Evolutionary conservation across 1,140 invertebrate species (phyloP), one percentile per base, ranked within the genome.

Genomic region (Campoletis sonorensis): DNA sequence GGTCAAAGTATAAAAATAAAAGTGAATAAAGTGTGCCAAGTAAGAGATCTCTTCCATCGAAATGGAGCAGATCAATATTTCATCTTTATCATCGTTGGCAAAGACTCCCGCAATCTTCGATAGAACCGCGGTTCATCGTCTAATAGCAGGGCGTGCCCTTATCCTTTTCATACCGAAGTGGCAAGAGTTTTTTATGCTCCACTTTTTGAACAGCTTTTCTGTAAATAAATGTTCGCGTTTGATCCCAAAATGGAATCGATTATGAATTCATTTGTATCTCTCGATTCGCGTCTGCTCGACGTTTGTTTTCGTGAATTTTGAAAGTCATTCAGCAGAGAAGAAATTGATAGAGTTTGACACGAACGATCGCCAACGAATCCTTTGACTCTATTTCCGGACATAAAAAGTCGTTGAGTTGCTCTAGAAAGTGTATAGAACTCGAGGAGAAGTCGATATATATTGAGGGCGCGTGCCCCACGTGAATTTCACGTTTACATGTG

Each of bases 381-480:
- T 64, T 11, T 3, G 23, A 27, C 23, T 64, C 61, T 64, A 64
- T 64, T 64, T 26, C n/a, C 61, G 23, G 23, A 64, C 61, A 26
- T 23, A 64, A 26, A 23, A 23, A 15, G 61, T 64, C 61, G 61
- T 64, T 13, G 23, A 64, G 61, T 64, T 27, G 23, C 61, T 26
- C 23, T 23, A 23, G 21, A 64, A 26, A 64, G 61, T 27, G 61
- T 26, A 27, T 27, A 64, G 13, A 64, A 64, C 61, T 64, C 61
- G 61, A 23, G 61, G 23, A 33, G 23, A 64, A 64, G 61, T 64
- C 61, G 61, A 64, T 64, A 64, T 64, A 27, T 26, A 64, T 64
- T 23, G 23, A 64, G 61, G 61, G 61, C 61, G 61, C 27, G 23
- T 26, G 23, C 61, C 61, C 61, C 21, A 7, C 10, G 15, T 70